Base-by-base conservation (phyloP, 1,140 invertebrate species). In the Meloidogyne hapla region DNA sequence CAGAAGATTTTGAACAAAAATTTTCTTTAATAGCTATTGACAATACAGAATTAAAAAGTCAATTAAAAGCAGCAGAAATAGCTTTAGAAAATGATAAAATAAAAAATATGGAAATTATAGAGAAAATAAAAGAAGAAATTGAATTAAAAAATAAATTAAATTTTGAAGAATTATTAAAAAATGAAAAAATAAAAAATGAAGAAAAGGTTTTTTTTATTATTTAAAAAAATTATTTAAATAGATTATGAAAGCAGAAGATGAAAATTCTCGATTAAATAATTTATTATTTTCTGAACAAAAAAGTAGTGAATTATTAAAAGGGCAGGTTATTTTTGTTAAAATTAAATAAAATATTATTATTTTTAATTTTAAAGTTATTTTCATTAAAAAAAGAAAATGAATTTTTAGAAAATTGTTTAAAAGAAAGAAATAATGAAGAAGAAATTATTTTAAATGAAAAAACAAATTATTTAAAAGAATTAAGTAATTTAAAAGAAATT, bases 381-480 rank as follows among this genome's bases (percentile, higher is more conserved):
- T 5, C 18, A 18, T 18, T 33, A 6, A 33, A 66, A 66, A 66
- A 33, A 18, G 38, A 66, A 66, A 33, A 66, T 33, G 38, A 66
- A 26, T 4, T 8, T 66, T 28, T 33, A 26, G n/a, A 66, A 21
- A 66, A 66, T 33, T 66, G n/a, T 18, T 33, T 66, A 26, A 26
- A 8, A 21, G 13, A 26, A 26, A 33, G 6, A 18, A 66, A 33
- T 5, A 18, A 66, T 8, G 26, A 66, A 66, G 21, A 66, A 21
- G 15, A 3, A 63, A 63, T 63, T 63, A 21, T 4, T 63, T 63
- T 15, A 5, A 21, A 66, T 66, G 10, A 33, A 66, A 33, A 42
- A 21, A 40, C n/a, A 74, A 76, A 28, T 62, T 40, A 75, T 18
- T 26, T 38, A 18, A 25, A 33, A 13, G 25, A 75, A 21, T 62